These are phyloP conservation scores for Rosalia funebris DNA, from an alignment of 2,888 invertebrate species.

Conservation along the genomic window DNA sequence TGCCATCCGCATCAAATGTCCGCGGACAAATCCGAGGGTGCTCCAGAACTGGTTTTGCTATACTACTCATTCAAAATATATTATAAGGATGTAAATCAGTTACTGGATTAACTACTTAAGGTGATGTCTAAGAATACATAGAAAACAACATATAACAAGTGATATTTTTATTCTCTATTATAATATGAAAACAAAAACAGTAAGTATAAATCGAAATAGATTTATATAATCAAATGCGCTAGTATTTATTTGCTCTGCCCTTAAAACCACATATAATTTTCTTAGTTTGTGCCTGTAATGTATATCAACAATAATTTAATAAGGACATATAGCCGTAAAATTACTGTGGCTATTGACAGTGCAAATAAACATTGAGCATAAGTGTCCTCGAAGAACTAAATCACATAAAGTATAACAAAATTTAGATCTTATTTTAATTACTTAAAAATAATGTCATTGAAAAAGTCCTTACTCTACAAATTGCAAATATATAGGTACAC, in stretches of 20 bases:
- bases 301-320: not conserved
- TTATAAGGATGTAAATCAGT: too few species aligned
- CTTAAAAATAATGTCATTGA: slow-evolving; percentile 45
- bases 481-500: slow-evolving; percentile 42
- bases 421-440: slow-evolving; percentile 32
- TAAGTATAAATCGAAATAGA: slow-evolving; percentile 48
- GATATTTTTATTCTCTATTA: slow-evolving; percentile 55
- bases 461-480: slow-evolving; percentile 33
- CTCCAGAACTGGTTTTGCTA: too few species aligned
- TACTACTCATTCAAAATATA: too few species aligned
- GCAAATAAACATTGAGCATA: slow-evolving; percentile 13
- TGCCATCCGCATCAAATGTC: too few species aligned
- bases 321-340: not conserved
- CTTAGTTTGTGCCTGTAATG: not conserved
- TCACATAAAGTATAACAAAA: slow-evolving; percentile 23
- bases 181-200: slow-evolving; percentile 56
- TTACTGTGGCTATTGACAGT: not conserved
- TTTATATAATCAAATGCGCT: slow-evolving; percentile 33
- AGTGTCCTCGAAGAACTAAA: slow-evolving; percentile 14
- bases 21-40: too few species aligned
- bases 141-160: slow-evolving; percentile 45
- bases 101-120: too few species aligned
- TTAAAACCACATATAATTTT: not conserved
- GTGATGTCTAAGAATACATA: too few species aligned
- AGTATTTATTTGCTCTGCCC: slow-evolving; percentile 13